These are phyloP conservation scores for Crenichthys baileyi DNA, from an alignment of 2,797 vertebrate genomes.

Conservation along the genomic window DNA sequence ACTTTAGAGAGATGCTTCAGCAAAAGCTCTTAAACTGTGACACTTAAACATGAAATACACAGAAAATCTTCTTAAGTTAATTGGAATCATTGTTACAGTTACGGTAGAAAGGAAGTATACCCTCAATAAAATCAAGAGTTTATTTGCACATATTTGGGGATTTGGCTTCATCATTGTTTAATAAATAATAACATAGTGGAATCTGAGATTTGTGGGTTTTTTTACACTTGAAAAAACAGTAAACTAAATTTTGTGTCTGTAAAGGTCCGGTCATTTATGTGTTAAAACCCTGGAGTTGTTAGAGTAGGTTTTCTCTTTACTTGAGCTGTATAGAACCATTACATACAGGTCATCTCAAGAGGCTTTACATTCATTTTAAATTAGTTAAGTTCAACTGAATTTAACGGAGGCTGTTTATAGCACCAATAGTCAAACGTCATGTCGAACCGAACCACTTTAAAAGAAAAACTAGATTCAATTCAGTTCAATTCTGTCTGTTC, in stretches of 20 bases:
- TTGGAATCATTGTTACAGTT: background rate
- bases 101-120: background rate
- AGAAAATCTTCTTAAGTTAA: background rate
- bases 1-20: background rate
- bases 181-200: background rate
- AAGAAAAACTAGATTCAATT: background rate
- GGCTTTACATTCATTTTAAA: background rate
- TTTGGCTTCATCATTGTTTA: background rate
- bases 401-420: background rate
- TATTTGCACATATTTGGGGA: background rate
- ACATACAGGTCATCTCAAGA: background rate
- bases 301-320: background rate
- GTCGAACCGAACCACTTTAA: background rate
- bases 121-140: background rate
- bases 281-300: background rate
- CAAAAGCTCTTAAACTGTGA: slow-evolving; percentile 2
- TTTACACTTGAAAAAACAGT: background rate
- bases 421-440: background rate
- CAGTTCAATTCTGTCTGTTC: background rate
- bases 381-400: background rate
- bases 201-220: background rate
- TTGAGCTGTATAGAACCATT: background rate
- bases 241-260: background rate
- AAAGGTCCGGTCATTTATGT: background rate
- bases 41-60: no score